These are phyloP conservation scores for Drosophila paranaensis DNA, from an alignment of 2,888 invertebrate species.

Conservation along the genomic window DNA sequence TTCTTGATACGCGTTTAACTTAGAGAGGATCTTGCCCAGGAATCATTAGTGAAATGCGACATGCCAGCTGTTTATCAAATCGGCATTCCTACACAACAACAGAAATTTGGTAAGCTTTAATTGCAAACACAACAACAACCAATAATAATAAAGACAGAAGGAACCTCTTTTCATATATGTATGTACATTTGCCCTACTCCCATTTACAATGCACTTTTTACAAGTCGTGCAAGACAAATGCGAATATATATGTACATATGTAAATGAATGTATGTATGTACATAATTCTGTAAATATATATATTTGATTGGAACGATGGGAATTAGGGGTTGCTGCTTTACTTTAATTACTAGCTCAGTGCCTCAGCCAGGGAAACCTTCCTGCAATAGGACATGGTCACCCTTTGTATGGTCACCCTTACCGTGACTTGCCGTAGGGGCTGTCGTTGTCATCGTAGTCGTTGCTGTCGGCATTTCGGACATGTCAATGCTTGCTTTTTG, in stretches of 20 bases:
- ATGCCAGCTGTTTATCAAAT: neutral
- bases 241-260: neutral
- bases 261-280: neutral
- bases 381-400: constrained; percentile 56
- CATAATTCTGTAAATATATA: no score
- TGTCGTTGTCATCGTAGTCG: constrained; percentile 18
- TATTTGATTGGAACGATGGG: constrained; percentile 34
- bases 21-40: neutral
- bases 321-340: constrained; percentile 69
- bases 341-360: constrained; percentile 77
- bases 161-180: constrained; percentile 15
- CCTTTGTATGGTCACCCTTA: constrained; percentile 33
- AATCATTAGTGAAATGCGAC: neutral
- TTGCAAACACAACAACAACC: constrained; percentile 36
- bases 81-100: constrained; percentile 13
- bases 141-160: constrained; percentile 2
- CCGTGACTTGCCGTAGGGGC: constrained; percentile 50
- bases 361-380: constrained; percentile 48
- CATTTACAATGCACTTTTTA: constrained; percentile 63
- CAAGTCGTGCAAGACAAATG: constrained; percentile 30
- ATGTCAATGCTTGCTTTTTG: constrained; percentile 71
- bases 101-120: constrained; percentile 61
- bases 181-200: constrained; percentile 44
- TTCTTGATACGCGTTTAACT: constrained; percentile 55
- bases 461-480: constrained; percentile 70